phyloP scores from a whole-genome alignment of 2,888 invertebrate species.

The Hymenopus coronatus region DNA sequence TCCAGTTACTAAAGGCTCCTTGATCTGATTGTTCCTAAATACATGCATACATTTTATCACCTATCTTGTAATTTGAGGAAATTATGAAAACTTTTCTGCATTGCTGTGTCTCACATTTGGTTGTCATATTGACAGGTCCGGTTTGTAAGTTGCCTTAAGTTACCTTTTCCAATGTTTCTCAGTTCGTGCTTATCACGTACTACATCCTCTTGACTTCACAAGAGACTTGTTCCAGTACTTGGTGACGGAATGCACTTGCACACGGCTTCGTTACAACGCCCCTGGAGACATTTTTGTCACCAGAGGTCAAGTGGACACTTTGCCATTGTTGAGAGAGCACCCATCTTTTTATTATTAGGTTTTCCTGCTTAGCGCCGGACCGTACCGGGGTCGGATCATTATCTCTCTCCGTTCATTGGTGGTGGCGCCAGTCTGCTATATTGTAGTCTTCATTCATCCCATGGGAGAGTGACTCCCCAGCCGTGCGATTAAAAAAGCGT shows the following conservation, averaged over 20 bases:
- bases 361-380: constrained; percentile 16
- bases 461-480: neutral
- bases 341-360: constrained; percentile 19
- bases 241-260: neutral
- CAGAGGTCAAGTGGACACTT: neutral
- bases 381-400: constrained; percentile 2
- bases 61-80: no score
- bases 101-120: no score
- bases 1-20: no score
- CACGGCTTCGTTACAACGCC: neutral
- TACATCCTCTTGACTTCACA: no score
- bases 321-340: neutral
- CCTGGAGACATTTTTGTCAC: neutral
- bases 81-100: no score
- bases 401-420: constrained; percentile 9
- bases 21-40: no score
- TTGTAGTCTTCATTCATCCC: neutral
- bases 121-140: no score
- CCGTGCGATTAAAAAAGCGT: neutral
- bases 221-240: no score
- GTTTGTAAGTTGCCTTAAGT: no score
- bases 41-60: no score
- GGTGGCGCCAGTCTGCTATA: constrained; percentile 15
- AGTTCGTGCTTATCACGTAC: no score
- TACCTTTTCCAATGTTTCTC: no score